phyloP scores from a whole-genome alignment of 2,888 invertebrate species.

The Euplagia quadripunctaria region DNA sequence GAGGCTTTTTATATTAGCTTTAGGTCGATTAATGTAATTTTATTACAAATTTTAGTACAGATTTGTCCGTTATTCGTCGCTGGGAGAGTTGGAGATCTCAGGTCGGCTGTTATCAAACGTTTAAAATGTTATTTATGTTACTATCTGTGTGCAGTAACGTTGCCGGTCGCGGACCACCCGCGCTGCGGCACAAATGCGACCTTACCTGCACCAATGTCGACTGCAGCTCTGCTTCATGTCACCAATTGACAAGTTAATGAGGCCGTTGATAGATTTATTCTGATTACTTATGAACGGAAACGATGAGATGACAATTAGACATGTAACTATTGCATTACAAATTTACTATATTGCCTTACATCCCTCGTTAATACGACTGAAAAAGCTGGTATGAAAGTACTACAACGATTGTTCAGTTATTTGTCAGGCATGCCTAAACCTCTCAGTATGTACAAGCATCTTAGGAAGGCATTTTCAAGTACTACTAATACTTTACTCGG shows the following conservation, averaged over 20 bases:
- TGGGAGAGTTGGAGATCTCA: neutral
- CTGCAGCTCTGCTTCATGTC: slow-evolving; percentile 1
- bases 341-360: slow-evolving; percentile 5
- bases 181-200: slow-evolving; percentile 7
- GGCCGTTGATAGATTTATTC: slow-evolving; percentile 17
- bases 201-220: neutral
- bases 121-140: slow-evolving; percentile 28
- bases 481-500: neutral
- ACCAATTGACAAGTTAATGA: slow-evolving; percentile 16
- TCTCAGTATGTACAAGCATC: neutral
- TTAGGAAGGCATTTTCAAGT: neutral
- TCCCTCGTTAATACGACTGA: neutral
- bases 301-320: slow-evolving; percentile 15
- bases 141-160: slow-evolving; percentile 13
- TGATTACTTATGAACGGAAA: slow-evolving; percentile 9
- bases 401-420: neutral
- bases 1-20: neutral
- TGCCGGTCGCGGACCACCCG: slow-evolving; percentile 38
- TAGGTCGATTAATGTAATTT: neutral
- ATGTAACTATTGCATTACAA: neutral
- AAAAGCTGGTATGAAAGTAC: neutral
- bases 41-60: neutral
- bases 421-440: neutral
- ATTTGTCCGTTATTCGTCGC: neutral
- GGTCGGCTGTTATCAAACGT: slow-evolving; percentile 17